Conservation (phyloP, 2,113 vertebrate genomes). For the Caloenas nicobarica region DNA sequence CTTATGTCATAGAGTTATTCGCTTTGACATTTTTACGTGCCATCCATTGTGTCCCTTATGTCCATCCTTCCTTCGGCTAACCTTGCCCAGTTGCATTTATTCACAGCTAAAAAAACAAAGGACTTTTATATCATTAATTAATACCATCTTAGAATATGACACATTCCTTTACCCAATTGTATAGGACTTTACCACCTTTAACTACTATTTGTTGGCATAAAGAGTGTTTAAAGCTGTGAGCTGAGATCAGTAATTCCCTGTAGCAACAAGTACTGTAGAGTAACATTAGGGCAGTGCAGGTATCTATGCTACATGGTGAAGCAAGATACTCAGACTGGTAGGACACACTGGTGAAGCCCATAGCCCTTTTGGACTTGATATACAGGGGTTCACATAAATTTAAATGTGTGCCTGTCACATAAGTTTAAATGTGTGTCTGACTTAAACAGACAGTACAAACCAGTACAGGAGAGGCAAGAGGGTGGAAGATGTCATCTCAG, state of each 20-base stretch:
- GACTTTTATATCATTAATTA: neutral
- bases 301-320: neutral
- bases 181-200: neutral
- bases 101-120: neutral
- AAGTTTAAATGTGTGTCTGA: too few relatives aligned
- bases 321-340: rapidly evolving
- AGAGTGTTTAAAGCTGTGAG: neutral
- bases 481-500: neutral
- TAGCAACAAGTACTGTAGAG: neutral
- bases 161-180: rapidly evolving
- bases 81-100: neutral
- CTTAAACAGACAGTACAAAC: neutral
- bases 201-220: neutral
- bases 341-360: neutral
- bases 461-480: neutral
- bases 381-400: neutral
- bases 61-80: neutral
- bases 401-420: neutral
- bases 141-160: neutral
- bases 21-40: neutral
- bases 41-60: neutral
- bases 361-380: neutral
- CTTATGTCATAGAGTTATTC: neutral
- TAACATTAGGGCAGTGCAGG: neutral
- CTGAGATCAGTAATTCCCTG: neutral